phyloP scores from a whole-genome alignment of 2,113 vertebrate species.

The Amblyopsis rosae region DNA sequence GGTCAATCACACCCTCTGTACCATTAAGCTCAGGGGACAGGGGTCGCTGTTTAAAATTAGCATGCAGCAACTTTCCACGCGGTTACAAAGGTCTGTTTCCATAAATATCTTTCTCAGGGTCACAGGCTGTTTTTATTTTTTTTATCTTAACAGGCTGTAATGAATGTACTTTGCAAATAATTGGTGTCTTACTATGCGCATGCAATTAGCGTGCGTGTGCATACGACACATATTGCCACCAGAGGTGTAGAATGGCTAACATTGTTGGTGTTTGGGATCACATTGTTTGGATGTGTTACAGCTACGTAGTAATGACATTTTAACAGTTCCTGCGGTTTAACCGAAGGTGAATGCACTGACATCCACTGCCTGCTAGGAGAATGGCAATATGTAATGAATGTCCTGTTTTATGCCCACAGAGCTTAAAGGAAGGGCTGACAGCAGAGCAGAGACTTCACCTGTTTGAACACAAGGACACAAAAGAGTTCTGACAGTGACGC shows the following conservation, averaged over 20 bases:
- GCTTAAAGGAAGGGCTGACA: conserved; percentile 82
- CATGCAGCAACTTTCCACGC: conserved; percentile 6
- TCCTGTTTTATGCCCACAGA: conserved; percentile 58
- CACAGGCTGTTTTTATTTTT: not conserved
- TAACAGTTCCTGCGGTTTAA: not conserved
- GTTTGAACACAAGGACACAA: conserved; percentile 81
- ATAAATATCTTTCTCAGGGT: not conserved
- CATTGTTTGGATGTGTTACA: not conserved
- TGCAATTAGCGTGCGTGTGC: not conserved
- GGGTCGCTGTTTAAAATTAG: conserved; percentile 18
- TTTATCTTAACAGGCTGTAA: not conserved
- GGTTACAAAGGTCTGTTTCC: not conserved
- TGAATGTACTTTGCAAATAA: too few relatives aligned
- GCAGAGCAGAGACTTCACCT: conserved; percentile 82
- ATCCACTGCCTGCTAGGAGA: not conserved
- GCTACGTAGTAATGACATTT: not conserved
- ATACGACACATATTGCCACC: not conserved
- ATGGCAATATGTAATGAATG: not conserved
- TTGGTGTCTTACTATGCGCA: not conserved
- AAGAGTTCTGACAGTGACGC: conserved; percentile 78
- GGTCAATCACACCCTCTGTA: conserved; percentile 29
- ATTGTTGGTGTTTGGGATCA: not conserved
- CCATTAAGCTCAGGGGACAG: conserved; percentile 3
- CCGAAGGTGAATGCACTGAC: not conserved
- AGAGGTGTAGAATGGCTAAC: not conserved